Evolutionary conservation across 2,797 vertebrate genomes (phyloP), one percentile per base, ranked within the genome.

Genomic region (Parauchenoglanis ngamensis): DNA sequence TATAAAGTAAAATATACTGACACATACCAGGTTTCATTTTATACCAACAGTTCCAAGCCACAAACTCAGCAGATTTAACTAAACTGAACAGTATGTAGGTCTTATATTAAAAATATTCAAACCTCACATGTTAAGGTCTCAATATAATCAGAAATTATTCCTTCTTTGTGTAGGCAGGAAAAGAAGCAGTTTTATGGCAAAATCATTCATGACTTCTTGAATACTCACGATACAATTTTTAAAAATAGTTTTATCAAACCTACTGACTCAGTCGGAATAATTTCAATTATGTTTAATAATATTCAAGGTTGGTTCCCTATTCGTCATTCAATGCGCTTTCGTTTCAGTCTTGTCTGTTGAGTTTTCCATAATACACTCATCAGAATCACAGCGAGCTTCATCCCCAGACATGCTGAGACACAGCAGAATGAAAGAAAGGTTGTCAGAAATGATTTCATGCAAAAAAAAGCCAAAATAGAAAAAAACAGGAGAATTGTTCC

Each of bases 321-420:
- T 52, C 52, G 46, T n/a, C 81, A 68, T 68, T n/a, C 46, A 83
- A 68, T 52, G 63, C 61, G 68, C 65, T 83, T 56, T 52, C 13
- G 70, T 54, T 83, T 54, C 3, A 23, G 10, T 12, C 21, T 54
- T 56, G 1, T 31, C n/a, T 21, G n/a, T n/a, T 52, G 17, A 83
- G n/a, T 67, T 68, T 67, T 65, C 15, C 15, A 11, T 83, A 67
- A 82, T 31, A 52, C n/a, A 52, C 54, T 25, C 63, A 83, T 83
- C 81, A 68, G 81, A 83, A 83, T 70, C 63, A 68, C 63, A 83
- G 81, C 35, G 0, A 68, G 81, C 25, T 70, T 83, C 65, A 49
- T 54, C 81, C 63, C 13, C 65, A 54, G 46, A 23, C 81, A 83
- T 35, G 63, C 65, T 68, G 81, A 35, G 65, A 54, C 49, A 23